Base-by-base conservation (phyloP, 2,113 vertebrate species). In the Acinonyx jubatus region DNA sequence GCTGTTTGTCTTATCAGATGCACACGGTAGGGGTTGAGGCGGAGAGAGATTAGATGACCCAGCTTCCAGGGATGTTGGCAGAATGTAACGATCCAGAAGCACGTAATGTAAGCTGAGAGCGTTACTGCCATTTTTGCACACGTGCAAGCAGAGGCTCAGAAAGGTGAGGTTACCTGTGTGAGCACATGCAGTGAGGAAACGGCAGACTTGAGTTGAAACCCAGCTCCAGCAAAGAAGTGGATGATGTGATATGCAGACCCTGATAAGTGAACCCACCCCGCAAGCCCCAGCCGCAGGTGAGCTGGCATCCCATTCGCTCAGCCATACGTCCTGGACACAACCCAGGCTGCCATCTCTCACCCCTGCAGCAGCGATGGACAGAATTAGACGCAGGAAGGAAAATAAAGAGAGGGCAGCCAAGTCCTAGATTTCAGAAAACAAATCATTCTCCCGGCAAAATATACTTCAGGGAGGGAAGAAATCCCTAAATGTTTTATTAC, bases 401-500 rank as follows among this genome's bases (percentile, higher is more conserved):
- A 98, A 97, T 93, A 97, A 98, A 98, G 98, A 76, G 15, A 97
- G 97, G 97, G 97, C 98, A 98, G 95, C 97, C 97, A 97, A 98
- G 97, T 92, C 82, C 97, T 91, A 85, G 97, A 96, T 98, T 98
- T 97, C 61, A 45, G 98, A 98, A 98, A 98, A 98, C 97, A 97
- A 98, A 98, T 98, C 97, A 97, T 97, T 98, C 97, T 98, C 91
- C 33, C 7, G 90, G 98, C 50, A 50, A 96, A 98, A 96, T 87
- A 93, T 55, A 98, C 95, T 97, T 98, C 38, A 6, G 73, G 69
- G 80, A 66, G 50, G 55, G 14, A 97, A 98, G 89, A 97, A 98
- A 98, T 97, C 50, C 91, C 98, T 99, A 98, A 98, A 98, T 99
- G 98, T 99, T 99, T 99, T 99, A 99, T 99, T 98, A 98, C 98